Evolutionary conservation across 2,888 invertebrate genomes (phyloP).

Genomic region (Pantelozetes paolii): DNA sequence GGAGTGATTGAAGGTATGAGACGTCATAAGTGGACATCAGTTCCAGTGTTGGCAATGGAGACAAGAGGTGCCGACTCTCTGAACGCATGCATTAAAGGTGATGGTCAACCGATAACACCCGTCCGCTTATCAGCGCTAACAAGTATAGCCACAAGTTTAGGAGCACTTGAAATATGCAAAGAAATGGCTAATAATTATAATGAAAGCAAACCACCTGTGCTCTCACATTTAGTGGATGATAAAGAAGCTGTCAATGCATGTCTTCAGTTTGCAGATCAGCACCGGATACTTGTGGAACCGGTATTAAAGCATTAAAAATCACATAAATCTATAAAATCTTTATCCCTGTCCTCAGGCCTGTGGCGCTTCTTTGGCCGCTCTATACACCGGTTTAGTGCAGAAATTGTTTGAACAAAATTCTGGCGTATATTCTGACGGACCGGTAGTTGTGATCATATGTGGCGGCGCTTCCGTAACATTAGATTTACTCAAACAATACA

Average conservation of each 20-base stretch:
- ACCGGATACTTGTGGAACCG: conserved; percentile 56
- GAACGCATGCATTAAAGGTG: conserved; percentile 53
- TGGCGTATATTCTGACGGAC: conserved; percentile 47
- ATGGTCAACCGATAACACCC: conserved; percentile 42
- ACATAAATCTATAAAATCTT: too few species aligned
- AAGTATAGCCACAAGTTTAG: conserved; percentile 55
- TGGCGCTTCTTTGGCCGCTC: conserved; percentile 55
- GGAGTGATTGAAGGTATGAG: conserved; percentile 52
- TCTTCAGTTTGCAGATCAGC: conserved; percentile 55
- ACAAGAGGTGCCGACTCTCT: conserved; percentile 56
- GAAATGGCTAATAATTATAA: conserved; percentile 50
- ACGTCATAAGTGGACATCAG: conserved; percentile 52
- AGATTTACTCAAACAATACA: too few species aligned
- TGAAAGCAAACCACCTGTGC: conserved; percentile 50
- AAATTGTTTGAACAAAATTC: conserved; percentile 50
- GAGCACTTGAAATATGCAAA: conserved; percentile 52
- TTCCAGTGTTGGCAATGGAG: conserved; percentile 56
- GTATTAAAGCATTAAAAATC: conserved; percentile 39
- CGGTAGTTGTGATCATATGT: conserved; percentile 56
- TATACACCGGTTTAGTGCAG: conserved; percentile 53
- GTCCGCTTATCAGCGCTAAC: background rate
- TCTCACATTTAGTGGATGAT: conserved; percentile 54
- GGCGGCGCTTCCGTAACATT: too few species aligned
- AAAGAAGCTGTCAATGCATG: conserved; percentile 54
- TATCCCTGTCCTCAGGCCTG: conserved; percentile 49